Percentiles rank a stretch among this genome's conserved stretches.
Evolutionary conservation across 2,113 vertebrate species (phyloP).

Genomic region (Tretioscincus oriximinensis): DNA sequence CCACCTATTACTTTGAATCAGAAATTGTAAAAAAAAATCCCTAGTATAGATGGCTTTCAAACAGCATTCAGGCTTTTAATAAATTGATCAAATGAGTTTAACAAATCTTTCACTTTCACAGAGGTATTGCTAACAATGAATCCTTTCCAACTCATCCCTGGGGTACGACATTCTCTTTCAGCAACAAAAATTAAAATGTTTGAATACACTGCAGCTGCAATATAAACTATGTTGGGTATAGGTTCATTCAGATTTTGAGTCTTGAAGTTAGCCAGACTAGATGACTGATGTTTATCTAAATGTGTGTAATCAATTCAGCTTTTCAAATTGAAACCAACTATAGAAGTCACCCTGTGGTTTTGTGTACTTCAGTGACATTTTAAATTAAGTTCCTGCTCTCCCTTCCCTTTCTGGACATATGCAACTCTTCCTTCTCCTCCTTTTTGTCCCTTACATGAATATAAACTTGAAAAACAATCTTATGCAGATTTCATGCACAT

Average conservation of each 20-base stretch:
- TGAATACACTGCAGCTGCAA: constrained; percentile 35
- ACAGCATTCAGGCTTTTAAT: constrained; percentile 59
- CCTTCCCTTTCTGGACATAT: background rate
- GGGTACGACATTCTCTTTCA: constrained; percentile 38
- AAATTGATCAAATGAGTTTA: constrained; percentile 57
- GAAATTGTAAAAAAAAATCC: constrained; percentile 53
- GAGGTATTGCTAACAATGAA: constrained; percentile 47
- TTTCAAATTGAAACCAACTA: constrained; percentile 45
- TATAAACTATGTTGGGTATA: constrained; percentile 25
- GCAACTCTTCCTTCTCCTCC: background rate
- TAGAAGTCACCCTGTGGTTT: background rate
- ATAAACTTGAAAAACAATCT: too few species aligned
- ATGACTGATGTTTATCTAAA: constrained; percentile 51
- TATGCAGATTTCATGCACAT: too few species aligned
- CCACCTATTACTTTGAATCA: constrained; percentile 35
- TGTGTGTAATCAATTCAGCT: constrained; percentile 25
- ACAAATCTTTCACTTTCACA: constrained; percentile 47
- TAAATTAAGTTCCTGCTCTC: background rate
- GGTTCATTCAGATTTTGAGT: constrained; percentile 23
- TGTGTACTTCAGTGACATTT: background rate
- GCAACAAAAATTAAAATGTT: constrained; percentile 48
- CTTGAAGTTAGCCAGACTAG: constrained; percentile 28
- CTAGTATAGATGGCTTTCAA: constrained; percentile 43
- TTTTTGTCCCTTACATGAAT: too few species aligned
- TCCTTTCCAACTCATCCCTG: constrained; percentile 32